These are phyloP conservation scores for Lamellibrachia columna DNA, from an alignment of 2,888 invertebrate genomes.

Conservation along the genomic window DNA sequence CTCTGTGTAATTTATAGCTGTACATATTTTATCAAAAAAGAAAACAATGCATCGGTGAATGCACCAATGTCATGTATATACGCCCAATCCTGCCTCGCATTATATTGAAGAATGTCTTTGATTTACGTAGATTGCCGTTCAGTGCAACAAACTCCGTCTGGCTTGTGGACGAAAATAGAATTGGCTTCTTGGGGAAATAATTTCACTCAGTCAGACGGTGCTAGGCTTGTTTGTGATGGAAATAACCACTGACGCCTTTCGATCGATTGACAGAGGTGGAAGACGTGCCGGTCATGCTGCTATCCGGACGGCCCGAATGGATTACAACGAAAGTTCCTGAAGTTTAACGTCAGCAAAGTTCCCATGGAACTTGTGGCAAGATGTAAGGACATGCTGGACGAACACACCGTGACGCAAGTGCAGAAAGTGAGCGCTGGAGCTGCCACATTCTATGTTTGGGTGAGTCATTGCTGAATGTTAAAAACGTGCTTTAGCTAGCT, in stretches of 20 bases:
- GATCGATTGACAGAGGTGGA: constrained; percentile 49
- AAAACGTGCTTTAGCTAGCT: too few species aligned
- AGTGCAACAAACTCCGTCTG: too few species aligned
- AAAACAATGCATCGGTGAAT: too few species aligned
- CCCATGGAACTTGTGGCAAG: constrained; percentile 47
- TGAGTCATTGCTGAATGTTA: constrained; percentile 37
- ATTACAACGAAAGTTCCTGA: constrained; percentile 47
- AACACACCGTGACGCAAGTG: constrained; percentile 49
- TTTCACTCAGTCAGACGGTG: neutral
- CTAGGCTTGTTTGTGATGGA: neutral
- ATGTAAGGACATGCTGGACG: constrained; percentile 49
- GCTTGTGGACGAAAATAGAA: too few species aligned
- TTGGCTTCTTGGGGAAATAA: neutral
- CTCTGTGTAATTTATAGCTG: too few species aligned
- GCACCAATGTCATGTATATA: too few species aligned
- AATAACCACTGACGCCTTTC: neutral
- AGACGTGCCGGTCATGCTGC: constrained; percentile 47
- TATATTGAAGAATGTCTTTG: too few species aligned
- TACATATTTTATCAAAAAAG: too few species aligned
- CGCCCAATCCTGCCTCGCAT: too few species aligned
- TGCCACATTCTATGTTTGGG: constrained; percentile 59
- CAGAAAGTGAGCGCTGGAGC: constrained; percentile 53
- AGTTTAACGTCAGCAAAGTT: constrained; percentile 50
- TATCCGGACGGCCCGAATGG: constrained; percentile 51
- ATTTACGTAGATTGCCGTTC: too few species aligned